Evolutionary conservation across 2,797 vertebrate genomes (phyloP), one percentile per base, ranked within the genome.

Genomic region (Hylomyscus alleni): DNA sequence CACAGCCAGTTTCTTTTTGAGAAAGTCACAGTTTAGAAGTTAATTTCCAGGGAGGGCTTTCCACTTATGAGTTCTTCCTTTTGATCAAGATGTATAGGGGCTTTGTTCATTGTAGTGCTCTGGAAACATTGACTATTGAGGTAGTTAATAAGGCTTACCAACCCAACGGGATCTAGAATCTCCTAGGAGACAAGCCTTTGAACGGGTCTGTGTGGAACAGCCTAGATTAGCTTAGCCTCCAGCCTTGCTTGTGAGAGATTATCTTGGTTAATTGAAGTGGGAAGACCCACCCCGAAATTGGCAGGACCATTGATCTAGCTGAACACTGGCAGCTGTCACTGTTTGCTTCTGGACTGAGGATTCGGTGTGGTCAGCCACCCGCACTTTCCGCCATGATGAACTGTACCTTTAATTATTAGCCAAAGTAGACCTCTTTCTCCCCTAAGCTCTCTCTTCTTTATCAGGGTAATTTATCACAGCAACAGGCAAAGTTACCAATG

Each of bases 11-110:
- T 96, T 50, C 72, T 78, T 91, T 88, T 89, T n/a, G 6, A 10
- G 47, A 88, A 83, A 91, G 44, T 52, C 40, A 86, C 29, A 56
- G 58, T 77, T 58, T 87, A 76, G 60, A 80, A 76, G 14, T 24
- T 40, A n/a, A 87, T 82, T 88, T 91, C 83, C 72, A 69, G 86
- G 76, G 60, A 26, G 9, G 56, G 34, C 37, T 73, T 96, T 88
- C 69, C 47, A 47, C 60, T 93, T 78, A 13, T 37, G 24, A 56
- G 60, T 83, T 88, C 84, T 60, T 44, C 31, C 29, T 75, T 89
- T 94, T 73, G 78, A 72, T 62, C 84, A 31, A 69, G 69, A 34
- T 31, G 29, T 83, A 44, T 31, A 65, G 54, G 60, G 52, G 10
- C n/a, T 26, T 87, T 76, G n/a, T 50, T 93, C 87, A 76, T 82